These are phyloP conservation scores for Cossypha caffra DNA, from an alignment of 2,797 vertebrate genomes.

Conservation along the genomic window DNA sequence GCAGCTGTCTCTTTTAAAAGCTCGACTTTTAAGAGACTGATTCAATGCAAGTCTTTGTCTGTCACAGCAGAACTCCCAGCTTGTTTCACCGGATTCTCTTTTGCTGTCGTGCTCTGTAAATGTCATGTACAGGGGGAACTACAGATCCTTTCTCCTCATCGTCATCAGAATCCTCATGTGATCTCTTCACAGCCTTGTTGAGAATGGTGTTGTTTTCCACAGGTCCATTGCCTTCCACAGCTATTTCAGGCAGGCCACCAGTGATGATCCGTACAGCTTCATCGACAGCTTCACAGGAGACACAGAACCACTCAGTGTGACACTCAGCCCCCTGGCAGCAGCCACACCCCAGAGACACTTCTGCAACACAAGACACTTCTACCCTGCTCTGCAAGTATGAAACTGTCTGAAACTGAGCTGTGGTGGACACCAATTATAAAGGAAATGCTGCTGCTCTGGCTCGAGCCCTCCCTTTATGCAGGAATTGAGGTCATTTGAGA, in stretches of 20 bases:
- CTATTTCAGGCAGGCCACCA: constrained; percentile 86
- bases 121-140: constrained; percentile 95
- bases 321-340: background rate
- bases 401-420: background rate
- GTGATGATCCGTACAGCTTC: constrained; percentile 95
- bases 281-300: constrained; percentile 83
- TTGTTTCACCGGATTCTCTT: constrained; percentile 93
- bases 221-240: constrained; percentile 91
- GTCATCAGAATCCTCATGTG: constrained; percentile 95
- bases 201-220: constrained; percentile 89
- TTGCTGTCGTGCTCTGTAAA: constrained; percentile 96
- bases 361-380: background rate
- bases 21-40: constrained; percentile 71
- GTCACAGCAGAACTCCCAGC: background rate
- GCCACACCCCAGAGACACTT: background rate
- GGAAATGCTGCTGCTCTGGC: background rate
- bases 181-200: constrained; percentile 92
- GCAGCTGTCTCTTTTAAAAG: constrained; percentile 75
- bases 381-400: accelerated
- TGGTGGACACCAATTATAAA: background rate
- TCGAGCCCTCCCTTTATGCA: background rate
- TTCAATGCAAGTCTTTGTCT: constrained; percentile 54
- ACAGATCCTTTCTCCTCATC: constrained; percentile 96
- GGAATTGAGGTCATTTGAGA: background rate
- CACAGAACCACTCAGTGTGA: background rate